These are phyloP conservation scores for Cylas formicarius DNA, from an alignment of 1,140 invertebrate genomes.

Conservation along the genomic window DNA sequence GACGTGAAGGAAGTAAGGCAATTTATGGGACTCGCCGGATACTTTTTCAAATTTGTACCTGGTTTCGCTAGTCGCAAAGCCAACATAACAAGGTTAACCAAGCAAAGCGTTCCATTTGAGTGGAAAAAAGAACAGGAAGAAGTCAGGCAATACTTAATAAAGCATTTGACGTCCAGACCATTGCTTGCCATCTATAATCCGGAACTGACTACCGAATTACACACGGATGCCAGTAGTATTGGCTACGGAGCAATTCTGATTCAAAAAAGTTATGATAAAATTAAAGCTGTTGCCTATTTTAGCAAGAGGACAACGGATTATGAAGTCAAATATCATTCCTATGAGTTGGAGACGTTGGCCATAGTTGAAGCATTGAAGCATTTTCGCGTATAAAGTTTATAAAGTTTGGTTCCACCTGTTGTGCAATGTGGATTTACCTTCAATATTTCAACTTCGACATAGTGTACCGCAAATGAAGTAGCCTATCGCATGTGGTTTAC, in stretches of 20 bases:
- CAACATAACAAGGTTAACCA: slow-evolving; percentile 4
- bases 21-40: slow-evolving; percentile 31
- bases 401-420: slow-evolving; percentile 27
- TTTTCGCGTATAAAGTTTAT: slow-evolving; percentile 25
- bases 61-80: slow-evolving; percentile 12
- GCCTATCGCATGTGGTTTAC: slow-evolving; percentile 2
- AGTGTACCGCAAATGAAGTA: slow-evolving; percentile 31
- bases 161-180: slow-evolving; percentile 9
- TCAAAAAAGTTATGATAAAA: slow-evolving; percentile 9
- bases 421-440: slow-evolving; percentile 33
- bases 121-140: slow-evolving; percentile 14
- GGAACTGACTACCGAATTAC: slow-evolving; percentile 27
- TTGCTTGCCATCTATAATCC: slow-evolving; percentile 9
- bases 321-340: slow-evolving; percentile 31
- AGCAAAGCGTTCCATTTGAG: slow-evolving; percentile 4
- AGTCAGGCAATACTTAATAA: slow-evolving; percentile 24
- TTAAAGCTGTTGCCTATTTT: slow-evolving; percentile 31
- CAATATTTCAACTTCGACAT: slow-evolving; percentile 31
- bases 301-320: slow-evolving; percentile 30
- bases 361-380: slow-evolving; percentile 27
- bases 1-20: slow-evolving; percentile 32
- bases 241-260: slow-evolving; percentile 9
- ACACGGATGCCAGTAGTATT: slow-evolving; percentile 38
- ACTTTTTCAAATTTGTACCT: slow-evolving; percentile 33
- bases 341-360: slow-evolving; percentile 21